These are phyloP conservation scores for Pyralis farinalis DNA, from an alignment of 2,888 invertebrate genomes.

Conservation along the genomic window DNA sequence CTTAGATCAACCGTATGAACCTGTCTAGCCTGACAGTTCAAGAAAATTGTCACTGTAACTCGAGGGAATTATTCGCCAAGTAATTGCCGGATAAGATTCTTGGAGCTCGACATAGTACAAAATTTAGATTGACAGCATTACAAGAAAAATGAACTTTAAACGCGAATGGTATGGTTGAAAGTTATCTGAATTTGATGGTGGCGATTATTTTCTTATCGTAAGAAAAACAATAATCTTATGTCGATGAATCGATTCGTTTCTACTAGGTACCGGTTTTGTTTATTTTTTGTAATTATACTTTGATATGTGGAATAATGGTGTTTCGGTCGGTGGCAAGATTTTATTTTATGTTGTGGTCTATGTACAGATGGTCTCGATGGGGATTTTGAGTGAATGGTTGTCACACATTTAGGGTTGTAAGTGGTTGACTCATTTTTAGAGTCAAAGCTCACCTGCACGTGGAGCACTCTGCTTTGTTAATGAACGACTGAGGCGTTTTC, in stretches of 20 bases:
- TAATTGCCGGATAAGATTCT: slow-evolving; percentile 59
- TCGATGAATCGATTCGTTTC: slow-evolving; percentile 58
- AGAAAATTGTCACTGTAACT: slow-evolving; percentile 57
- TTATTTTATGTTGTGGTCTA: neutral
- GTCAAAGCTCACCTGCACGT: too few relatives aligned
- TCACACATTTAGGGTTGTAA: too few relatives aligned
- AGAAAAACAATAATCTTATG: slow-evolving; percentile 45
- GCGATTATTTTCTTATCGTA: slow-evolving; percentile 27
- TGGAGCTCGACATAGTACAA: slow-evolving; percentile 31
- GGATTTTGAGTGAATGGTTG: too few relatives aligned
- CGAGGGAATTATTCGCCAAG: slow-evolving; percentile 45
- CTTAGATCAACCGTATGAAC: slow-evolving; percentile 16
- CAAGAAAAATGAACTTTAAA: slow-evolving; percentile 25
- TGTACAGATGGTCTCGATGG: neutral
- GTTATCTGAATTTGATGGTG: slow-evolving; percentile 10
- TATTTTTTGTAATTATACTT: slow-evolving; percentile 48
- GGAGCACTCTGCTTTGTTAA: too few relatives aligned
- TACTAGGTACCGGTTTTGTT: slow-evolving; percentile 46
- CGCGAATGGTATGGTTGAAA: slow-evolving; percentile 9
- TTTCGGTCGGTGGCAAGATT: neutral
- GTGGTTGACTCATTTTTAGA: too few relatives aligned
- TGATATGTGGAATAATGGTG: slow-evolving; percentile 31
- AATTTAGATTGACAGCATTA: slow-evolving; percentile 8
- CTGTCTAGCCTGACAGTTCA: slow-evolving; percentile 31
- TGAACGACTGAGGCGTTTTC: too few relatives aligned